Conservation (phyloP, 2,888 invertebrate genomes). For the Platerodrilus igneus region DNA sequence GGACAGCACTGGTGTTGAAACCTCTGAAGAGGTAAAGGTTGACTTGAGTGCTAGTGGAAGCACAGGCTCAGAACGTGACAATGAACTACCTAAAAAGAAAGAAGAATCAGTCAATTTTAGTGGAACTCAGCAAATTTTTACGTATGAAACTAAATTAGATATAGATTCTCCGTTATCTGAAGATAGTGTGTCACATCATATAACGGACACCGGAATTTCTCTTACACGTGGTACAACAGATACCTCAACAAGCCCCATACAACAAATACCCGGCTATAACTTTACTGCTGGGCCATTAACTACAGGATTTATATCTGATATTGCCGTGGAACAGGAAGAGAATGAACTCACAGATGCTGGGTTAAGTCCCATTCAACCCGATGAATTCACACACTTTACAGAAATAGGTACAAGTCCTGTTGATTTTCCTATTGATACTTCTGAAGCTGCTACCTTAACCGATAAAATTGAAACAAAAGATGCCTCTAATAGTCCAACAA, state of each 20-base stretch:
- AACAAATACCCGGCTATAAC: conserved; percentile 42
- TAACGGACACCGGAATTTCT: conserved; percentile 55
- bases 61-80: conserved; percentile 37
- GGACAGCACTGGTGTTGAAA: conserved; percentile 47
- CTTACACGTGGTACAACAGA: conserved; percentile 51
- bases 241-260: conserved; percentile 46
- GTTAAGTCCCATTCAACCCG: conserved; percentile 54
- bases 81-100: conserved; percentile 41
- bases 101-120: conserved; percentile 53
- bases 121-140: conserved; percentile 50
- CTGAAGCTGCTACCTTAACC: conserved; percentile 52
- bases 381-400: conserved; percentile 47
- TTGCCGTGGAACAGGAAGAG: conserved; percentile 48
- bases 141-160: conserved; percentile 45
- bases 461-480: conserved; percentile 53
- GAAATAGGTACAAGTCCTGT: conserved; percentile 53
- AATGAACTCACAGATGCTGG: conserved; percentile 54
- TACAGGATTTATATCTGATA: conserved; percentile 49
- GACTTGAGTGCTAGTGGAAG: conserved; percentile 48
- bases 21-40: conserved; percentile 49
- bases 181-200: conserved; percentile 51
- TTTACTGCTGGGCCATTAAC: conserved; percentile 44
- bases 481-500: conserved; percentile 52
- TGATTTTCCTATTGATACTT: conserved; percentile 50
- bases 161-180: conserved; percentile 47